Evolutionary conservation across 1,140 invertebrate species (phyloP), one percentile per base, ranked within the genome.

Genomic region (Aethina tumida): DNA sequence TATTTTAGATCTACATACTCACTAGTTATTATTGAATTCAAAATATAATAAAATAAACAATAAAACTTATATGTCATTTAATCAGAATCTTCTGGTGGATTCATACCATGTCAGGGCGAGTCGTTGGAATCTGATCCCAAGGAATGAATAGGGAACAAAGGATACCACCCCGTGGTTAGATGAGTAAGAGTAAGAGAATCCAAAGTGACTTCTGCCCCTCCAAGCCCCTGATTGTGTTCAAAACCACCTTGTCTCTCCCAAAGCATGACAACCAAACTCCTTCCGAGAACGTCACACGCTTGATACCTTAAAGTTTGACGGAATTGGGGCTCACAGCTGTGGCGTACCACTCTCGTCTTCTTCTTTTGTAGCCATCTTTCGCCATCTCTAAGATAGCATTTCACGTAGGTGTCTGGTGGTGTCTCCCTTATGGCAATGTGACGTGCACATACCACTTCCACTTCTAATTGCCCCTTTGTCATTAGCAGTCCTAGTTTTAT

Each of bases 401-500:
- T 95, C 30, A 94, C 88, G 65, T 95, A 96, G 3, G 89, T 93
- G 57, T 94, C 90, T 70, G 74, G 63, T 30, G 63, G 65, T 10
- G 60, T 63, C 29, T 71, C 69, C 26, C 62, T 62, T 13, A 62
- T 55, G 8, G 65, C 53, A 39, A 72, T 69, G 39, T 70, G 67
- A 17, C 65, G 56, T 6, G 66, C 69, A 34, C 63, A 62, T 29
- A 69, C 58, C 6, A 94, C 83, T 63, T 92, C 88, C 8, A 95
- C 81, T 63, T 93, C 88, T 9, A 95, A 72, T 55, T 87, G 85
- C 46, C 88, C 88, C 65, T 92, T 93, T 52, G 85, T 85, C 65
- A 93, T 82, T 49, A 85, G 74, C 40, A 95, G 77, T 15, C 84
- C 87, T 55, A 95, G 66, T 56, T 88, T 85, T 25, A 94, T 74